Base-by-base conservation (phyloP, 2,888 invertebrate species). In the Allygus modestus region DNA sequence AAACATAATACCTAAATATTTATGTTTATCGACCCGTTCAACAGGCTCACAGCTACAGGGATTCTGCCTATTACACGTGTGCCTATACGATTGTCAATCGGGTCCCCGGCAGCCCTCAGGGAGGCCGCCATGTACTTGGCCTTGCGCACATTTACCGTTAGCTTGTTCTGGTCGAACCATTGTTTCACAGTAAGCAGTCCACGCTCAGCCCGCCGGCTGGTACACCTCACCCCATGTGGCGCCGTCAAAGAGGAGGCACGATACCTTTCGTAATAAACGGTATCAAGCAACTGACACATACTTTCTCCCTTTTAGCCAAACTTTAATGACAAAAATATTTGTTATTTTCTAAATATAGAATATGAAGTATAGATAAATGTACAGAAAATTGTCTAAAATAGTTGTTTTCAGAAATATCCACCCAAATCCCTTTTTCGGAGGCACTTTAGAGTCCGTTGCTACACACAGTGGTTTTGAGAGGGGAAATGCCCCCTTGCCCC, bases 161-260 rank as follows among this genome's bases (percentile, higher is more conserved):
- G 31, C 1, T 20, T 26, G 31, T 65, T 65, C 65, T 65, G 65
- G 17, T 65, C 65, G 17, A 65, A 65, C 65, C 65, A 65, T 11
- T 20, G 11, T 17, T 65, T 65, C 15, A 65, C 65, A 65, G 65
- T 65, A 12, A 26, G 31, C 65, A 31, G 28, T 65, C 65, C 65
- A 9, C 23, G 46, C 46, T 37, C 37, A 37, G 37, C 46, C 12
- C 17, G 46, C 15, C 9, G 9, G 46, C 12, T 12, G 12, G 37
- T 37, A 37, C 37, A 46, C 46, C 46, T 46, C 46, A 12, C 12
- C 46, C 46, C 15, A 46, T 1, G 46, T 15, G 17, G 17, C 46
- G 17, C 46, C 46, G 15, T 46, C 46, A 46, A 46, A 46, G 17
- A 46, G 46, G 46, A 46, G 46, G 46, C n/a, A n/a, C n/a, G n/a